Base-by-base conservation (phyloP, 2,888 invertebrate species). In the Prenolepis imparis region DNA sequence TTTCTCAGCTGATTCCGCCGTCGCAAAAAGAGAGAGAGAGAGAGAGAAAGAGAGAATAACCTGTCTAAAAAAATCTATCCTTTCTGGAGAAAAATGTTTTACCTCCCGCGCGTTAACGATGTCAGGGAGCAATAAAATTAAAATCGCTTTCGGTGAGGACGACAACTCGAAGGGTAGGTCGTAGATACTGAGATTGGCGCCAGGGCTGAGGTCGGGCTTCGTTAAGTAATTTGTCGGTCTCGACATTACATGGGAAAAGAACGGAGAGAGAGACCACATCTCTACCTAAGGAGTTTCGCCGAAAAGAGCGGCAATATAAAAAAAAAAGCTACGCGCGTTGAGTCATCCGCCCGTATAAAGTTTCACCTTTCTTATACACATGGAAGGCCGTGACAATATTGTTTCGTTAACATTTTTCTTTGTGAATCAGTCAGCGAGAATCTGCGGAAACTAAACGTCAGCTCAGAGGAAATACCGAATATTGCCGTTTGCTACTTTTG, bases 221-320 rank as follows among this genome's bases (percentile, higher is more conserved):
- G 74, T 84, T 68, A 63, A 84, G 84, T 81, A 86, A 86, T 86
- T 86, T 84, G 84, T 84, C 68, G 57, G 74, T 55, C 75, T 28
- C 36, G 52, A 41, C 64, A 70, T 75, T 74, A 68, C 83, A 75
- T 18, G 44, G 36, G n/a, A 52, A 52, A 52, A 52, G 36, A n/a
- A 70, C n/a, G 75, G 44, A 36, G 18, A n/a, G n/a, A n/a, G 48
- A 18, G 18, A n/a, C 32, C 66, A 32, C 66, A 32, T 82, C 77
- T 83, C 77, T 83, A 84, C 83, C 84, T 59, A 70, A 24, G 44
- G 2, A 72, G 48, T 28, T 21, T 24, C 21, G 73, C 61, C n/a
- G 18, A 84, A 57, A 68, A 28, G 55, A 68, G 18, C 57, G 81
- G 48, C 67, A 32, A 41, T 57, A 48, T 67, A 68, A 83, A 77